These are phyloP conservation scores for Lynx canadensis DNA, from an alignment of 2,113 vertebrate genomes.

Conservation along the genomic window DNA sequence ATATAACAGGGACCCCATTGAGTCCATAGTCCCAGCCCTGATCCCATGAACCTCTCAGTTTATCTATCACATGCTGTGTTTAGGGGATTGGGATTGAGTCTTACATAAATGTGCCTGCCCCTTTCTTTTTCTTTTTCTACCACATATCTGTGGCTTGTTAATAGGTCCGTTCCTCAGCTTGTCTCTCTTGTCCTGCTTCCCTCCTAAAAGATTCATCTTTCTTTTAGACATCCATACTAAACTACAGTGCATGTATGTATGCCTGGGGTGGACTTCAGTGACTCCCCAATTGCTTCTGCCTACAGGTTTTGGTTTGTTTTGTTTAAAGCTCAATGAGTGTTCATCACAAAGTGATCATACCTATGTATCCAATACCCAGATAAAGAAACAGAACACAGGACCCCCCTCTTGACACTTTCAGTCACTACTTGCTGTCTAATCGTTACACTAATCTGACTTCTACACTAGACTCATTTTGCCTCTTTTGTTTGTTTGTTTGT, in stretches of 20 bases:
- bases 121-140: not conserved
- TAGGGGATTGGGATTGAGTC: not conserved
- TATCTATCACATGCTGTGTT: not conserved
- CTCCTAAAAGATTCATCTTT: not conserved
- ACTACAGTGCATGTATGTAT: no score
- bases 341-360: not conserved
- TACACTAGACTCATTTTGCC: not conserved
- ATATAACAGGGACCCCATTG: not conserved
- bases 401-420: not conserved
- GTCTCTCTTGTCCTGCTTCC: not conserved
- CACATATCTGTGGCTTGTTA: not conserved
- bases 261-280: not conserved
- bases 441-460: not conserved
- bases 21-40: not conserved
- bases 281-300: not conserved
- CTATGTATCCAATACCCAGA: not conserved
- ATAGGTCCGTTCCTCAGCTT: not conserved
- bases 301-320: not conserved
- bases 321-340: not conserved
- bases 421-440: not conserved
- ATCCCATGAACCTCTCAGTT: not conserved
- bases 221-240: not conserved
- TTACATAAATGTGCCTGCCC: not conserved
- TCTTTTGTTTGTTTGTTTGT: not conserved
- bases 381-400: not conserved